Evolutionary conservation across 2,888 invertebrate genomes (phyloP), one percentile per base, ranked within the genome.

Genomic region (Gymnoscelis rufifasciata): DNA sequence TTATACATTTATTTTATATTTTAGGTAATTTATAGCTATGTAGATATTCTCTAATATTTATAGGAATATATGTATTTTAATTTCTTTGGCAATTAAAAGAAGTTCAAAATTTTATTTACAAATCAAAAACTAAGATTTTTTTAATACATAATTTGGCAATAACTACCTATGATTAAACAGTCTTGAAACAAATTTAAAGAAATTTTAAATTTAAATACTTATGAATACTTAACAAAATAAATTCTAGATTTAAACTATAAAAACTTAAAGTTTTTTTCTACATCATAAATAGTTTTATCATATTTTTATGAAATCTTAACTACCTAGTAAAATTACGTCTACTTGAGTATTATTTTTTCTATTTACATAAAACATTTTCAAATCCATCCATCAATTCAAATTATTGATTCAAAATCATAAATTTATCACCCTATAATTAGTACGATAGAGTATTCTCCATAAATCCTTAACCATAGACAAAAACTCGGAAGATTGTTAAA

Each of bases 71-170:
- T n/a, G n/a, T n/a, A n/a, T 59, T 66, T 66, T 77, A 74, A 64
- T 51, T 43, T 56, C 80, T 83, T 83, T 83, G 83, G 83, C 80
- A 71, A n/a, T n/a, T n/a, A n/a, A n/a, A n/a, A n/a, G n/a, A 79
- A 81, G 72, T 68, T 59, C 59, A 47, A 59, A 50, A 54, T 55
- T 56, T 61, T 83, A 81, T 81, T 74, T 82, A 83, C 83, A 80
- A 56, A 45, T 55, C 54, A 47, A 12, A 33, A 47, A 33, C 8
- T 29, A 43, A 40, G 31, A 12, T 38, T 30, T 24, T 28, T 11
- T 19, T 38, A 24, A 79, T 51, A 54, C 46, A 42, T 43, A 33
- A 49, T 56, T 56, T 59, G 52, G 54, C 59, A 52, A 55, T 52
- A 41, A 45, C 23, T 42, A 54, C 49, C 48, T 56, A 56, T 45